Evolutionary conservation across 2,113 vertebrate genomes (phyloP).

Genomic region (Eulacestoma nigropectus): DNA sequence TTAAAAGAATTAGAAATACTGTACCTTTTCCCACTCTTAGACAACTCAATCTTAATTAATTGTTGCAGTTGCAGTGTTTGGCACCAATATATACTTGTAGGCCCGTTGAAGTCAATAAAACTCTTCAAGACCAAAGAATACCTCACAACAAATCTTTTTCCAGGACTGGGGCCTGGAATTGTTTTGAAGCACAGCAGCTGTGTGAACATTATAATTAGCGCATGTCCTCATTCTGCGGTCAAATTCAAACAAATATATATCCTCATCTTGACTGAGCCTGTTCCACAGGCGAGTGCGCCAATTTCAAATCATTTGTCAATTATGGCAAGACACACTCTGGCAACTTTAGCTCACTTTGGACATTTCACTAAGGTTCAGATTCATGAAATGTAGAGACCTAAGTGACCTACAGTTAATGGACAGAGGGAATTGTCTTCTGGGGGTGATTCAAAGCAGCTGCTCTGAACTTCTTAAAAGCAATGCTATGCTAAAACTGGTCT

Average conservation of each 20-base stretch:
- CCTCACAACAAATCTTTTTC: not conserved
- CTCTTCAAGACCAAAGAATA: not conserved
- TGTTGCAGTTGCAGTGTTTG: not conserved
- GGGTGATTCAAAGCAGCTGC: not conserved
- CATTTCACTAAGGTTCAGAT: not conserved
- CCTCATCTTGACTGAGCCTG: not conserved
- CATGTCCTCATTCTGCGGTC: not conserved
- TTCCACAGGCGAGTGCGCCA: not conserved
- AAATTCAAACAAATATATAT: not conserved
- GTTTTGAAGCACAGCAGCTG: not conserved
- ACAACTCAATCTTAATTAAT: not conserved
- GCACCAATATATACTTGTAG: not conserved
- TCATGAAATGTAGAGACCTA: not conserved
- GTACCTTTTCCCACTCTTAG: not conserved
- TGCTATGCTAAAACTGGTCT: not conserved
- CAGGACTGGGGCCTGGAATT: not conserved
- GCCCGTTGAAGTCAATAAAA: not conserved
- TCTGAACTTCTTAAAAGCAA: not conserved
- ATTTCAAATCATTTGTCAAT: constrained; percentile 15
- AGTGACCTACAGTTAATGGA: not conserved
- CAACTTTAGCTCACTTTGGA: not conserved
- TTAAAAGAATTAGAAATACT: not conserved
- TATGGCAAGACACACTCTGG: not conserved
- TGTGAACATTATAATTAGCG: constrained; percentile 13
- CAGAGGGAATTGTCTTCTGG: not conserved